Conservation (phyloP, 2,113 vertebrate genomes). For the Indicator indicator region DNA sequence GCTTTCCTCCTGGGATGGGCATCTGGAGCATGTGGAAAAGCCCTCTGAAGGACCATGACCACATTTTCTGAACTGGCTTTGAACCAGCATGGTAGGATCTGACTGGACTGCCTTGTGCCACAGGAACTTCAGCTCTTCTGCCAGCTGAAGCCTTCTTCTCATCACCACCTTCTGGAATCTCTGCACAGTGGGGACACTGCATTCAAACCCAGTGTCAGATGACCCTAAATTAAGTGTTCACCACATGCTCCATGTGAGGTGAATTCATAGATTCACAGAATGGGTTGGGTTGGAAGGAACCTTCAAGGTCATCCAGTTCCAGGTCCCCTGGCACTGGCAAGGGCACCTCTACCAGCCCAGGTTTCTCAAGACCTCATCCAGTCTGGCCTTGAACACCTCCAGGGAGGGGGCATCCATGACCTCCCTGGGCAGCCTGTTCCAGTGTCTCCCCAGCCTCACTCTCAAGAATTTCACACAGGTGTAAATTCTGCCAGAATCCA, state of each 20-base stretch:
- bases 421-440: too few species aligned
- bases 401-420: too few species aligned
- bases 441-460: too few species aligned
- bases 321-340: too few species aligned
- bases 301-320: too few species aligned
- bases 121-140: neutral
- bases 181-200: neutral
- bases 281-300: too few species aligned
- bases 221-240: neutral
- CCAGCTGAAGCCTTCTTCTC: neutral
- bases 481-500: neutral
- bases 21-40: neutral
- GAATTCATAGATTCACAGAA: neutral
- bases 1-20: neutral
- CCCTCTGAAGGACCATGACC: neutral
- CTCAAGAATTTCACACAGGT: too few species aligned
- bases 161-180: neutral
- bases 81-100: neutral
- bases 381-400: too few species aligned
- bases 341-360: too few species aligned
- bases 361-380: too few species aligned
- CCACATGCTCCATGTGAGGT: neutral
- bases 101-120: fast-evolving
- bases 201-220: neutral
- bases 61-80: neutral